Evolutionary conservation across 1,140 invertebrate species (phyloP).

Genomic region (Euura saliciscinereae): DNA sequence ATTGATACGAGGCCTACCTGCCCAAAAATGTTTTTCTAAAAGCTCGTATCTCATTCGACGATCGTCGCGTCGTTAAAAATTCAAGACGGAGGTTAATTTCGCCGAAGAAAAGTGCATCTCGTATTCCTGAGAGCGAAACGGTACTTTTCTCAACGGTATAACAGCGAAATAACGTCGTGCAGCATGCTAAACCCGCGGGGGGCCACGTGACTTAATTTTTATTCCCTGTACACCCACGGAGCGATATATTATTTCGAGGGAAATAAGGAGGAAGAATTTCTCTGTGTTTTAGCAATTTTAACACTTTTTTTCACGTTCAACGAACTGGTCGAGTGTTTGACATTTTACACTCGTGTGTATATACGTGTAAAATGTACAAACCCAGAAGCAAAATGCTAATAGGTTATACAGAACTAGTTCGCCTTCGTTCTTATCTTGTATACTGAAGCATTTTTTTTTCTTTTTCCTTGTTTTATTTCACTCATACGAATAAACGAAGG

Average conservation of each 20-base stretch:
- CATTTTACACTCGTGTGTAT: too few relatives aligned
- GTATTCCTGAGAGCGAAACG: background rate
- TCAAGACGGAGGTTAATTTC: too few relatives aligned
- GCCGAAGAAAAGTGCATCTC: background rate
- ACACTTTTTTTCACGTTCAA: too few relatives aligned
- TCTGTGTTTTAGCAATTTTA: too few relatives aligned
- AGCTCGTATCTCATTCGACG: too few relatives aligned
- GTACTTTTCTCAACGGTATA: too few relatives aligned
- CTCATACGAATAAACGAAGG: too few relatives aligned
- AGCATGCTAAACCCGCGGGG: background rate
- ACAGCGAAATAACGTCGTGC: too few relatives aligned
- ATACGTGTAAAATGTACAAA: background rate
- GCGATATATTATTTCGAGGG: background rate
- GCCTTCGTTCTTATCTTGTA: background rate
- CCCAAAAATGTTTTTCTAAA: too few relatives aligned
- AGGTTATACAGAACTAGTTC: background rate
- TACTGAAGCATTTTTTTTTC: background rate
- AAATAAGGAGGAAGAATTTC: too few relatives aligned
- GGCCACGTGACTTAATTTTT: slow-evolving; percentile 4
- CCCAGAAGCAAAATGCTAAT: background rate
- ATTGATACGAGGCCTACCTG: background rate
- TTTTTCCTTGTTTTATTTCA: background rate
- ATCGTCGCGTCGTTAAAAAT: too few relatives aligned
- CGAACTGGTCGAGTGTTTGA: too few relatives aligned
- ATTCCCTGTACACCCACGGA: background rate